These are phyloP conservation scores for Rhyacophila evoluta DNA, from an alignment of 2,888 invertebrate species.

Conservation along the genomic window DNA sequence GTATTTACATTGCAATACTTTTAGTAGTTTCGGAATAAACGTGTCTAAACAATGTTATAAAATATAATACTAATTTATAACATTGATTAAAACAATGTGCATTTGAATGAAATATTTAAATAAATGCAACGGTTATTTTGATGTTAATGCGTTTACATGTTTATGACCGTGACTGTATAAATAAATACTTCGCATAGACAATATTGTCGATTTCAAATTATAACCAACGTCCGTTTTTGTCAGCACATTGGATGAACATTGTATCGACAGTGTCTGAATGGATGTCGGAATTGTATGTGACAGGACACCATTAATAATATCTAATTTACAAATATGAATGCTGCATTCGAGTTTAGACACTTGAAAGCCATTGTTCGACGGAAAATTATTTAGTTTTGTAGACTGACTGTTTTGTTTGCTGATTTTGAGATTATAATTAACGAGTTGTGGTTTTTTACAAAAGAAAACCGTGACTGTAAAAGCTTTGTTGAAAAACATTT, in stretches of 20 bases:
- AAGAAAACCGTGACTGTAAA: neutral
- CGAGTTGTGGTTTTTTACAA: neutral
- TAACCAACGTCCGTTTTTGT: neutral
- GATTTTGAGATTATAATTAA: neutral
- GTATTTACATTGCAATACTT: too few species aligned
- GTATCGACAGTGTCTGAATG: constrained; percentile 4
- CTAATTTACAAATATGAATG: constrained; percentile 8
- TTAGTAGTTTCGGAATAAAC: too few species aligned
- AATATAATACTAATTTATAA: too few species aligned
- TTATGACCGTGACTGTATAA: too few species aligned
- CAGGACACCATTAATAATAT: neutral
- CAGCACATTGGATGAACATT: neutral
- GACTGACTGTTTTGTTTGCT: neutral
- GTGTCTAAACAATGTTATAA: too few species aligned
- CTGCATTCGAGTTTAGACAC: neutral
- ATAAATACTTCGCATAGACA: neutral
- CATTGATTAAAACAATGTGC: too few species aligned
- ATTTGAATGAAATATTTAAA: too few species aligned
- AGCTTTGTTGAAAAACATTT: neutral
- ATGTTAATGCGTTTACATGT: too few species aligned
- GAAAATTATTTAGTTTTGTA: neutral
- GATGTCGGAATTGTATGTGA: neutral
- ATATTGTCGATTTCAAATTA: neutral
- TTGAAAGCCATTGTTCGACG: neutral
- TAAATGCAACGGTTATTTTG: too few species aligned